Evolutionary conservation across 2,113 vertebrate genomes (phyloP).

Genomic region (Pteronura brasiliensis): DNA sequence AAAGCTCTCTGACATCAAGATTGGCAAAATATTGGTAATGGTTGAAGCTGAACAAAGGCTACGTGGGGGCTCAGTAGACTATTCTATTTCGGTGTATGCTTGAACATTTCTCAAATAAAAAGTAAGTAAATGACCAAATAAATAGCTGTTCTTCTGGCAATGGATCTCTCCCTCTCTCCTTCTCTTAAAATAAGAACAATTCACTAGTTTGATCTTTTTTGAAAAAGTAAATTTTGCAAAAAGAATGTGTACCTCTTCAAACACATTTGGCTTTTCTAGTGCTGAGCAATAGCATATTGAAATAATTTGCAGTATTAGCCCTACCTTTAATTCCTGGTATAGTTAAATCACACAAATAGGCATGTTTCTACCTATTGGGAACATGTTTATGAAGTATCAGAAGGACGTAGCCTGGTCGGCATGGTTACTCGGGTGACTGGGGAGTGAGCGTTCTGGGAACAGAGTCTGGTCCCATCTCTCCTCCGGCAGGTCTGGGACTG

Average conservation of each 20-base stretch:
- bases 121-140: not conserved
- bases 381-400: not conserved
- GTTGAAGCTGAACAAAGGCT: not conserved
- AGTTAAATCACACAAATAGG: too few species aligned
- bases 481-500: too few species aligned
- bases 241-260: not conserved
- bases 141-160: not conserved
- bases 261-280: not conserved
- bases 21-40: too few species aligned
- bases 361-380: not conserved
- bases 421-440: not conserved
- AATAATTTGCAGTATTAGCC: not conserved
- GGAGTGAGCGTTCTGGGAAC: not conserved
- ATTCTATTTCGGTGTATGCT: not conserved
- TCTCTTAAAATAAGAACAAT: not conserved
- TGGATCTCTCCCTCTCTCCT: not conserved
- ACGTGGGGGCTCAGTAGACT: fast-evolving
- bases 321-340: not conserved
- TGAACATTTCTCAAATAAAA: not conserved
- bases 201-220: not conserved
- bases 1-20: not conserved
- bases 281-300: not conserved
- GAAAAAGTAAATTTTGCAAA: not conserved
- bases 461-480: not conserved
- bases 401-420: not conserved